Percentiles rank a stretch among this genome's conserved stretches.
Evolutionary conservation across 2,113 vertebrate species (phyloP).

Genomic region (Trematomus loennbergii): DNA sequence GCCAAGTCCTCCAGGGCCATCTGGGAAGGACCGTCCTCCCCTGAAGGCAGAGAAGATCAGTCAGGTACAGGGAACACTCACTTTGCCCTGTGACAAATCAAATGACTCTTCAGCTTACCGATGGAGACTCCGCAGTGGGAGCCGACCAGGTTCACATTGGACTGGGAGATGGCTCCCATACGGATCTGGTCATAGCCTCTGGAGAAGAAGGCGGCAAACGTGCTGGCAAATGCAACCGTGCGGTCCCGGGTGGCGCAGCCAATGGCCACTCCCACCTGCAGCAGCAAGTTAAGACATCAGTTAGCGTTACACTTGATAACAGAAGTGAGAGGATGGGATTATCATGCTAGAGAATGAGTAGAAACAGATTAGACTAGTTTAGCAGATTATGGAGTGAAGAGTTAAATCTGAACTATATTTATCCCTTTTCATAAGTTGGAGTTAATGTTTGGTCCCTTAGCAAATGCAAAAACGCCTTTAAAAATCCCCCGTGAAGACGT

Average conservation of each 20-base stretch:
- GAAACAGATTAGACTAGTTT: conserved; percentile 50
- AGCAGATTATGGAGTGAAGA: conserved; percentile 44
- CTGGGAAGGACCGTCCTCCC: conserved; percentile 90
- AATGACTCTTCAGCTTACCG: conserved; percentile 77
- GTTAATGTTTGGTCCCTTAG: not conserved
- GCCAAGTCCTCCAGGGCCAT: conserved; percentile 92
- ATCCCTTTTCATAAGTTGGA: conserved; percentile 6
- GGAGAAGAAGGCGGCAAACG: conserved; percentile 87
- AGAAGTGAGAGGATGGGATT: conserved; percentile 20
- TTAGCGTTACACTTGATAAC: not conserved
- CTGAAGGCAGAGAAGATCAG: conserved; percentile 63
- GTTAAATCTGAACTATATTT: not conserved
- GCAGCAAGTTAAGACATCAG: not conserved
- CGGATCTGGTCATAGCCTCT: conserved; percentile 91
- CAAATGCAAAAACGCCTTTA: not conserved
- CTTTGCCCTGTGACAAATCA: too few species aligned
- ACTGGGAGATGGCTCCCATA: conserved; percentile 90
- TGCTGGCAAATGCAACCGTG: conserved; percentile 86
- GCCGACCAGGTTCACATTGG: conserved; percentile 88
- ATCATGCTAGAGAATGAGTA: conserved; percentile 44
- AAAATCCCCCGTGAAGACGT: not conserved
- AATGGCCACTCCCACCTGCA: conserved; percentile 88
- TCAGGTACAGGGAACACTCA: fast-evolving
- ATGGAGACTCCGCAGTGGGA: conserved; percentile 89
- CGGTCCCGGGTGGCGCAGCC: conserved; percentile 87